Evolutionary conservation across 2,888 invertebrate genomes (phyloP), one percentile per base, ranked within the genome.

Genomic region (Andricus quercusramuli): DNA sequence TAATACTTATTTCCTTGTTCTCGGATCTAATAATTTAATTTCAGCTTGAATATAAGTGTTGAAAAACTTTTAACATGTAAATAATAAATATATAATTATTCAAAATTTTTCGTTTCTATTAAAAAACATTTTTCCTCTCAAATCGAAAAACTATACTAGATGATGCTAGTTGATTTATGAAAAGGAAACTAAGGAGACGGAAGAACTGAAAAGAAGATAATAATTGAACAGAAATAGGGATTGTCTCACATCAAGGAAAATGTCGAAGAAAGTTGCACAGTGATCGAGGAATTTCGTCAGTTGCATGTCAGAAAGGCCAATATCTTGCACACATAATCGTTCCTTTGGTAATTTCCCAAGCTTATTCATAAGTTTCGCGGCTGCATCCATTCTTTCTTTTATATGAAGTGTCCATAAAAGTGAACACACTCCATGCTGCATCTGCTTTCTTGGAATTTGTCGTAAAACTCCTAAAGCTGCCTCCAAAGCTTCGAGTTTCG

Each of bases 331-430:
- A 86, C 97, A 97, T 77, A 98, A 93, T 84, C 96, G 95, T 88
- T 98, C 98, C 92, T 97, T 97, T 0, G 98, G 98, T 77, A 97
- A 93, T 91, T 97, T 97, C 1, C 98, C 97, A 5, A 96, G 95
- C 93, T 96, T 98, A 89, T 96, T 97, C 84, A 96, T 95, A 29
- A 98, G 93, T 86, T 96, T 96, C 82, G 96, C 96, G 32, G 95
- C 94, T 3, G 95, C 94, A 93, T 97, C 97, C 88, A 98, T 95
- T 25, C 95, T 94, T 88, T 96, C 96, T 89, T 96, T 96, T n/a
- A 98, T 93, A 89, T 98, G 97, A 78, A 97, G 96, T 78, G 96
- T 96, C 98, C 98, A 99, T 86, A 98, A 94, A 90, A 99, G 95
- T 83, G 96, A 96, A 89, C 96, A 97, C 78, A 98, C 82, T 96